Evolutionary conservation across 1,140 invertebrate species (phyloP).

Genomic region (Drosophila pandora): DNA sequence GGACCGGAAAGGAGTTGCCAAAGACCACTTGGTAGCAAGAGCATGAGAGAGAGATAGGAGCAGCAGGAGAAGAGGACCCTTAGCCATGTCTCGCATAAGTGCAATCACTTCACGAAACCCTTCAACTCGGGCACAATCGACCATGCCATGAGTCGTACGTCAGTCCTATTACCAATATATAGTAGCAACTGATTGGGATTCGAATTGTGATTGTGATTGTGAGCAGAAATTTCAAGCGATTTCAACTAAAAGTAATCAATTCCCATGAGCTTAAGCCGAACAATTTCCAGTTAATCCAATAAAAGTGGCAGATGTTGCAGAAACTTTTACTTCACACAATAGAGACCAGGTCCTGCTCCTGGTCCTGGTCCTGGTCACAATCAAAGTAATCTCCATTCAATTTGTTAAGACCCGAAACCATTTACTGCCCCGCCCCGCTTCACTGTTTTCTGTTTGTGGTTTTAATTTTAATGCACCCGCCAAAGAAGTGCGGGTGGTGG

Average conservation of each 20-base stretch:
- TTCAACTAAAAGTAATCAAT: conserved; percentile 1
- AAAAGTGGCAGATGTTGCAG: conserved; percentile 5
- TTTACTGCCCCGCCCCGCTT: conserved; percentile 6
- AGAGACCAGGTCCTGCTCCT: background rate
- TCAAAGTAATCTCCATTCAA: conserved; percentile 52
- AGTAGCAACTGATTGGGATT: background rate
- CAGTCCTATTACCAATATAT: background rate
- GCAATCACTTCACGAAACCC: conserved; percentile 26
- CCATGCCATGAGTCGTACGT: background rate
- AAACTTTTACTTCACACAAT: background rate
- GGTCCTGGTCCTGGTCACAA: conserved; percentile 30
- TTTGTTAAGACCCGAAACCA: conserved; percentile 39
- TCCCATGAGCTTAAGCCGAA: background rate
- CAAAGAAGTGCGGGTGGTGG: conserved; percentile 1
- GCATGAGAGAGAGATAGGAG: background rate
- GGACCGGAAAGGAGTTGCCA: conserved; percentile 1
- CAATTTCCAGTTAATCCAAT: conserved; percentile 5
- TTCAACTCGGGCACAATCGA: conserved; percentile 13
- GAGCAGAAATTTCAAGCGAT: background rate
- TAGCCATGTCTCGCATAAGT: conserved; percentile 15
- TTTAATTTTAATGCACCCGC: conserved; percentile 47
- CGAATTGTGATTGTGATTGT: background rate
- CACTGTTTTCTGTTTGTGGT: conserved; percentile 7
- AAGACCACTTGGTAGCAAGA: conserved; percentile 15
- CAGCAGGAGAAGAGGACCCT: conserved; percentile 15